A percentile compares a stretch with the other conserved stretches of the same genome.
Evolutionary conservation across 2,888 invertebrate genomes (phyloP).

Genomic region (Hyalella azteca): DNA sequence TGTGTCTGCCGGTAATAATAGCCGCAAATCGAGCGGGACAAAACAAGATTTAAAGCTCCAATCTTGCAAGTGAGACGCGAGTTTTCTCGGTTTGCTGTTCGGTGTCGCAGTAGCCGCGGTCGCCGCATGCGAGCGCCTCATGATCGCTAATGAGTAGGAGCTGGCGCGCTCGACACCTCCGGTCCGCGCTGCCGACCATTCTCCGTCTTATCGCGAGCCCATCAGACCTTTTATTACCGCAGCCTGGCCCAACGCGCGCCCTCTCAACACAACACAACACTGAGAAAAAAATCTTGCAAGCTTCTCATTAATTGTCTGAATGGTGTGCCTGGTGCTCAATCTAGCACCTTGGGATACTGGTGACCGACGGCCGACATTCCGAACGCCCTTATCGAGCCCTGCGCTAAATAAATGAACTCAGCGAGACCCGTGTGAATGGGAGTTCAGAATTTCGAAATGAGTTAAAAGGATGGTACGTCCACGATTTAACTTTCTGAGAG

Average conservation of each 20-base stretch:
- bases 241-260: conserved; percentile 4
- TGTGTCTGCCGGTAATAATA: too few relatives aligned
- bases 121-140: too few relatives aligned
- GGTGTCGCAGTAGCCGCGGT: too few relatives aligned
- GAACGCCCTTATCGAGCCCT: conserved; percentile 16
- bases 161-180: conserved; percentile 13
- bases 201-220: conserved; percentile 11
- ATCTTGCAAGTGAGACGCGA: too few relatives aligned
- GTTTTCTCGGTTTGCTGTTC: too few relatives aligned
- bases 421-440: not conserved
- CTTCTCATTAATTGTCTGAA: conserved; percentile 26
- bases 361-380: conserved; percentile 32
- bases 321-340: conserved; percentile 30
- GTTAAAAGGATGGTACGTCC: not conserved
- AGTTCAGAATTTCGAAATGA: not conserved
- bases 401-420: conserved; percentile 31
- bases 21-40: too few relatives aligned
- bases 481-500: not conserved
- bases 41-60: too few relatives aligned
- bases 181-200: conserved; percentile 19
- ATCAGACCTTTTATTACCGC: conserved; percentile 28
- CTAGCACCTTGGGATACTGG: conserved; percentile 33
- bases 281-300: conserved; percentile 2
- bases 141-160: conserved; percentile 14
- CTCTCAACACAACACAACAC: not conserved